A percentile compares a stretch with the other conserved stretches of the same genome.
Conservation (phyloP, 2,113 vertebrate genomes). For the Ceyx melanurus region DNA sequence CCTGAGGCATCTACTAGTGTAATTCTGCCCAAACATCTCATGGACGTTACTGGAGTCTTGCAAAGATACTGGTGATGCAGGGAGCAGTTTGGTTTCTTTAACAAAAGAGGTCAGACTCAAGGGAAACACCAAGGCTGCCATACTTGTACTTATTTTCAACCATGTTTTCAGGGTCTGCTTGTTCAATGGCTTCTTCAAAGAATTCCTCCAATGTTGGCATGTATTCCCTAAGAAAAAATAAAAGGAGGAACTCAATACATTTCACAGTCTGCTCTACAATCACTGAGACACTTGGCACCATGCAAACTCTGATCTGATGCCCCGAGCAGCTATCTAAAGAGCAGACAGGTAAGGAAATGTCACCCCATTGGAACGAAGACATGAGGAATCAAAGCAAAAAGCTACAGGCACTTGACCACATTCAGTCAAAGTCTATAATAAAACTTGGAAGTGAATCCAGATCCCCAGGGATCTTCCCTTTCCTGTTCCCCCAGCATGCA, state of each 20-base stretch:
- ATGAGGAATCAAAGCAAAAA: background rate
- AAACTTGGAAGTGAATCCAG: background rate
- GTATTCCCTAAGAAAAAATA: conserved; percentile 84
- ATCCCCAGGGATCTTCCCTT: background rate
- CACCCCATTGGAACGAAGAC: background rate
- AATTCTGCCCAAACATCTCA: background rate
- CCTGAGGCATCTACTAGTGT: background rate
- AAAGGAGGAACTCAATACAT: background rate
- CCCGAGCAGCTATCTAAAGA: background rate
- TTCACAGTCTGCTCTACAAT: background rate
- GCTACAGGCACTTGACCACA: fast-evolving
- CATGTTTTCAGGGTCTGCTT: conserved; percentile 96
- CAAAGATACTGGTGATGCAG: background rate
- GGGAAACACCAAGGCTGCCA: conserved; percentile 30
- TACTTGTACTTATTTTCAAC: conserved; percentile 98
- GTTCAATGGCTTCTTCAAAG: conserved; percentile 97
- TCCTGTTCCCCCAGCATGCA: background rate
- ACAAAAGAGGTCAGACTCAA: background rate
- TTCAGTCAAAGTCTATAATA: background rate
- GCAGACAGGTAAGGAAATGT: background rate
- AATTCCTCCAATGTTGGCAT: conserved; percentile 97
- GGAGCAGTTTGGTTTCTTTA: background rate
- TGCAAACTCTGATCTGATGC: background rate
- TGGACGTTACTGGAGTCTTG: background rate
- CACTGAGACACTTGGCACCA: background rate